Base-by-base conservation (phyloP, 2,797 vertebrate species). In the Mus spretus region DNA sequence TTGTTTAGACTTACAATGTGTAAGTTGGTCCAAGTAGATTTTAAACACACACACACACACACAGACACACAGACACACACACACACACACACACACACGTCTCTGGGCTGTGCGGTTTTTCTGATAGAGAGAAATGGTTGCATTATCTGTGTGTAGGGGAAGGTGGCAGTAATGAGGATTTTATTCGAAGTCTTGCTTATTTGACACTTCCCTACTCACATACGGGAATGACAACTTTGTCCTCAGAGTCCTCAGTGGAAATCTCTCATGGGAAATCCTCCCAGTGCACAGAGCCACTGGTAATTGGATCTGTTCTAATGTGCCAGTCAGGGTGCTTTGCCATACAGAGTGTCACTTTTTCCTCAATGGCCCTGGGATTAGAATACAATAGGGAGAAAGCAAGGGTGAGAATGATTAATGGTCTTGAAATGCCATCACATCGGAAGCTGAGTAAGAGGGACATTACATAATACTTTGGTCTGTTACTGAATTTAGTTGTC, bases 401-500 rank as follows among this genome's bases (percentile, higher is more conserved):
- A 55, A 87, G 81, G 28, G 34, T 19, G 15, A 65, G 95, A 90
- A 40, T 65, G 81, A 55, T 93, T 91, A 82, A 78, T 93, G 83
- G 20, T 89, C 78, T 92, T 85, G 37, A 93, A 96, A 95, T 63
- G 37, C 53, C 14, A 24, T 85, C 82, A 67, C 37, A 53, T 72
- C 55, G 85, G 92, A 75, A 82, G 59, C 24, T 44, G 34, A 87
- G 26, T 88, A n/a, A 86, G 34, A 93, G n/a, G 20, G 10, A 22
- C 50, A 91, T 53, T 59, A 40, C 10, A 40, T n/a, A 19, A 10
- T 88, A 65, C 50, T 87, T 95, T 47, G 34, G 6, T 92, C 28
- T 87, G 20, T 90, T 80, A 83, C 50, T 40, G 84, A 91, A 44
- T 95, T 93, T 88, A 92, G 55, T 92, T 82, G 28, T 70, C 79